These are phyloP conservation scores for Plebejus melissa DNA, from an alignment of 2,888 invertebrate species.

Conservation along the genomic window DNA sequence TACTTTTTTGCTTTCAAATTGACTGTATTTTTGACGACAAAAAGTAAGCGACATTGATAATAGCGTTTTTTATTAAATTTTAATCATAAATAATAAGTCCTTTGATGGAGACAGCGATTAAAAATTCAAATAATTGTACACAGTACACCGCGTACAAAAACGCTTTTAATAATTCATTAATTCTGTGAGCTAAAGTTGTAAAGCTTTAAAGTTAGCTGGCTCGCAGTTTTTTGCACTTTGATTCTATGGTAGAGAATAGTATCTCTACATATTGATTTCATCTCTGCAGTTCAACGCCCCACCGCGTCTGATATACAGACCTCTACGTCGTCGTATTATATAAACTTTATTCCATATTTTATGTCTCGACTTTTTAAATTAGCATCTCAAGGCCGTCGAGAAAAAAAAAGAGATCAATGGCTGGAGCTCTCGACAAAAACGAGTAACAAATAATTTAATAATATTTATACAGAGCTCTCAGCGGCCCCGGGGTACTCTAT, in stretches of 20 bases:
- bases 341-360: constrained; percentile 12
- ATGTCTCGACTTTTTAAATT: constrained; percentile 15
- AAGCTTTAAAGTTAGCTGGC: constrained; percentile 11
- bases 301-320: neutral
- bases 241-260: constrained; percentile 17
- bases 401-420: constrained; percentile 21
- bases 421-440: constrained; percentile 26
- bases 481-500: constrained; percentile 21
- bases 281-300: constrained; percentile 6
- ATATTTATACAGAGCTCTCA: constrained; percentile 29
- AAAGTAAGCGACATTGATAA: neutral
- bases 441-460: constrained; percentile 30
- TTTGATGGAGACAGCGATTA: neutral
- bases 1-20: neutral
- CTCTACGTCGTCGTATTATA: neutral
- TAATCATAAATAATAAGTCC: neutral
- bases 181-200: constrained; percentile 10
- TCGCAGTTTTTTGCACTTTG: constrained; percentile 22
- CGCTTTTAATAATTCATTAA: constrained; percentile 21
- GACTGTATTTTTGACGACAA: neutral
- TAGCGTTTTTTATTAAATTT: neutral
- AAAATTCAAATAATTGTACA: neutral
- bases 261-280: constrained; percentile 20
- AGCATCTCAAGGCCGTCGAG: constrained; percentile 1
- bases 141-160: neutral